These are phyloP conservation scores for Ibidorhyncha struthersii DNA, from an alignment of 2,113 vertebrate species.

Conservation along the genomic window DNA sequence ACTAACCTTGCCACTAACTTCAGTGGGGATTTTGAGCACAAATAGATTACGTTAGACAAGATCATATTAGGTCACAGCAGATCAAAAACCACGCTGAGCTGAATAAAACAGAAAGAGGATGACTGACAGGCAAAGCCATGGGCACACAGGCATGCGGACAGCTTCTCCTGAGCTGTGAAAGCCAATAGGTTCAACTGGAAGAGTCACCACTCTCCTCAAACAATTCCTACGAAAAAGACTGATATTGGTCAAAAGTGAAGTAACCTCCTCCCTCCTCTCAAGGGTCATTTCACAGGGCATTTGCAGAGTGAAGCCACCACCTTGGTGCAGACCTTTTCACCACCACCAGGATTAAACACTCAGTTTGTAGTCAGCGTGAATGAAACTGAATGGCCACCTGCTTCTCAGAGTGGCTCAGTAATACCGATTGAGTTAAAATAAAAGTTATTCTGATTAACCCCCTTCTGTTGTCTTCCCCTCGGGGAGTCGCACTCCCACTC, in stretches of 20 bases:
- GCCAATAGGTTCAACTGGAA: neutral
- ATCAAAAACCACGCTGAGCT: neutral
- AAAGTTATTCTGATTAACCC: slow-evolving; percentile 14
- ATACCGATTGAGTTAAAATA: neutral
- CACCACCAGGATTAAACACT: neutral
- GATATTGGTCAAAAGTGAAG: neutral
- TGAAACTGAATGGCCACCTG: neutral
- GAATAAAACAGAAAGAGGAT: neutral
- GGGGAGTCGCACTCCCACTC: neutral
- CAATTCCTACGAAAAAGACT: neutral
- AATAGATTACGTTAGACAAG: neutral
- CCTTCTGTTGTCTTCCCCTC: neutral
- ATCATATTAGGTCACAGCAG: neutral
- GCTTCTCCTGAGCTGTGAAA: neutral
- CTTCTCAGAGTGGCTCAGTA: neutral
- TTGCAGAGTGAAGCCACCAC: neutral
- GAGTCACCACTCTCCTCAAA: neutral
- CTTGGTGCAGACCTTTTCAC: neutral
- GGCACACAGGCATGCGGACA: fast-evolving
- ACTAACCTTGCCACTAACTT: neutral
- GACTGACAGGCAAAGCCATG: neutral
- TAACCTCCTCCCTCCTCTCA: neutral
- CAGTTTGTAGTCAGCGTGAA: fast-evolving
- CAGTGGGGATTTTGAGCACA: neutral
- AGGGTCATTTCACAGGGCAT: neutral